Percentiles rank a stretch among this genome's conserved stretches.
Evolutionary conservation across 1,140 invertebrate species (phyloP).

Genomic region (Bombyx mandarina): DNA sequence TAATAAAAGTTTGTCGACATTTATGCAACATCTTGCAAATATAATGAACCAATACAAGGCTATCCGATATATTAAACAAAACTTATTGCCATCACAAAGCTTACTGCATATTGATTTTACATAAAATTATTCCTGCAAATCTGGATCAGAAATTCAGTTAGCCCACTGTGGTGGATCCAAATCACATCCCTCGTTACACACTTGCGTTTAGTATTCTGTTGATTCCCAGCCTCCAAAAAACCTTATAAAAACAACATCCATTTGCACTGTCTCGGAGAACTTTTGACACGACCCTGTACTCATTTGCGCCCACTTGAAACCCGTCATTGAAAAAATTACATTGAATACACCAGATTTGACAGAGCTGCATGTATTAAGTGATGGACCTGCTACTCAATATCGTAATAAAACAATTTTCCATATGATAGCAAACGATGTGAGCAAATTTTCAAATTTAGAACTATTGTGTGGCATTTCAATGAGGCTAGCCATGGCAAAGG

Average conservation of each 20-base stretch:
- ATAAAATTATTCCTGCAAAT: constrained; percentile 21
- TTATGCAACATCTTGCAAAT: constrained; percentile 11
- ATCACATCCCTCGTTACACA: constrained; percentile 16
- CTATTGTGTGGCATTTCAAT: constrained; percentile 14
- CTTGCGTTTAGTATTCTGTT: constrained; percentile 12
- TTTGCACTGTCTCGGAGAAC: neutral
- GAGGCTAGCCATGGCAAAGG: constrained; percentile 17
- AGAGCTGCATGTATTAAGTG: constrained; percentile 18
- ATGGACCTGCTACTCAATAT: constrained; percentile 16
- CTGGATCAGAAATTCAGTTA: constrained; percentile 15
- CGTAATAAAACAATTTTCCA: constrained; percentile 8
- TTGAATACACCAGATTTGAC: constrained; percentile 8
- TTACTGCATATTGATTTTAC: constrained; percentile 19
- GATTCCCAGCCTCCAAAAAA: neutral
- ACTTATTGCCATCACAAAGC: constrained; percentile 7
- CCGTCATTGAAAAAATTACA: neutral
- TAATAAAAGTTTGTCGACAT: constrained; percentile 6
- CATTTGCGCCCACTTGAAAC: constrained; percentile 3
- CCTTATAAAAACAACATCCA: neutral
- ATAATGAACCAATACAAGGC: constrained; percentile 11
- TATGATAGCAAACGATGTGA: constrained; percentile 14
- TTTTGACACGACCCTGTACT: constrained; percentile 1
- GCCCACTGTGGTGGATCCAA: constrained; percentile 18
- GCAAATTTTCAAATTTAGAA: constrained; percentile 4
- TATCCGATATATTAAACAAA: constrained; percentile 12